phyloP scores from a whole-genome alignment of 2,113 vertebrate species.

The Natator depressus region DNA sequence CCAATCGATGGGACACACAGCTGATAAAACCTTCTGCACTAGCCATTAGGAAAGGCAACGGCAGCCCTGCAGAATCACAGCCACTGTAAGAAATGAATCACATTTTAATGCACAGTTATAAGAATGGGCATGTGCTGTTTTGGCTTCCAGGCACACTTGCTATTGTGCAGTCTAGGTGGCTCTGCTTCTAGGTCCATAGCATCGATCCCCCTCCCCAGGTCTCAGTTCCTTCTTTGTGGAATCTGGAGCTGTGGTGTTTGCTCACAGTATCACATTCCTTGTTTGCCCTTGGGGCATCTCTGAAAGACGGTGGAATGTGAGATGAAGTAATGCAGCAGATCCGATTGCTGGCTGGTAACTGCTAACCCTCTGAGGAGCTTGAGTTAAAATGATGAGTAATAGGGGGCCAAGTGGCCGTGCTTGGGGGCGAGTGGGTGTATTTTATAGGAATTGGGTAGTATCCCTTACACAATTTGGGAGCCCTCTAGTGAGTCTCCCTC shows the following conservation, averaged over 20 bases:
- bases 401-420: neutral
- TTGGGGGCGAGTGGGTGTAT: neutral
- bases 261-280: neutral
- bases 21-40: neutral
- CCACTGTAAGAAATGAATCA: rapidly evolving
- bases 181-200: rapidly evolving
- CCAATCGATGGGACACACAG: neutral
- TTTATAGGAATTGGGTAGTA: neutral
- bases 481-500: rapidly evolving
- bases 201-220: rapidly evolving
- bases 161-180: rapidly evolving
- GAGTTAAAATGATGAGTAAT: neutral
- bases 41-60: rapidly evolving
- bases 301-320: neutral
- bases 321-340: neutral
- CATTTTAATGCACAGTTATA: rapidly evolving
- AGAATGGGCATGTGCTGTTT: rapidly evolving
- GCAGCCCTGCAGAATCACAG: too few species aligned
- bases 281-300: neutral
- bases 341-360: neutral
- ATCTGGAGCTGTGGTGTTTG: rapidly evolving
- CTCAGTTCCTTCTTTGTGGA: neutral
- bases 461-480: neutral
- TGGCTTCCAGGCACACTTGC: rapidly evolving
- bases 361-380: neutral